Evolutionary conservation across 2,797 vertebrate genomes (phyloP).

Genomic region (Aplochiton taeniatus): DNA sequence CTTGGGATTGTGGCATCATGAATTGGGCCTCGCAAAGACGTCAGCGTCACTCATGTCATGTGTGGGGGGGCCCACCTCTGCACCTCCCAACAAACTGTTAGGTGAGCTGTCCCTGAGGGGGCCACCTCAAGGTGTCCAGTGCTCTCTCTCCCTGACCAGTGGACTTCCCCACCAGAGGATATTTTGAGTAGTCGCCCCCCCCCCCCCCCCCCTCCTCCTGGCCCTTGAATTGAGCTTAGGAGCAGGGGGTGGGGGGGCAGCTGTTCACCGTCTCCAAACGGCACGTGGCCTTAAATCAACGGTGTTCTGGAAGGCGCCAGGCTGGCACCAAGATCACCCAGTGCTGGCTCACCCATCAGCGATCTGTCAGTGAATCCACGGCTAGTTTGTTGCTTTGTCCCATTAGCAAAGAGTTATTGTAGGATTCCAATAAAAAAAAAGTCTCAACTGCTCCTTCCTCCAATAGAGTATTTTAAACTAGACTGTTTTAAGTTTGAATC

Average conservation of each 20-base stretch:
- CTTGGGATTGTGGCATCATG: conserved; percentile 5
- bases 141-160: neutral
- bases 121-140: neutral
- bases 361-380: too few relatives aligned
- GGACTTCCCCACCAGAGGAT: conserved; percentile 8
- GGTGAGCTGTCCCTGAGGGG: neutral
- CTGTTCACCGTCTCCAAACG: conserved; percentile 11
- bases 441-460: too few relatives aligned
- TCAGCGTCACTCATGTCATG: neutral
- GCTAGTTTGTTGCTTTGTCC: too few relatives aligned
- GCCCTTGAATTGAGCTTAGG: too few relatives aligned
- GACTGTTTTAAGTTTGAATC: too few relatives aligned
- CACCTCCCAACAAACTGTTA: conserved; percentile 1
- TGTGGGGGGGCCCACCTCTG: neutral
- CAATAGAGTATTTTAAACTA: too few relatives aligned
- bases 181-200: conserved; percentile 12
- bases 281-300: conserved; percentile 10
- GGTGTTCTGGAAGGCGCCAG: neutral
- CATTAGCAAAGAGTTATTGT: too few relatives aligned
- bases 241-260: conserved; percentile 6
- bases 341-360: neutral
- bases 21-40: neutral
- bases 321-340: neutral
- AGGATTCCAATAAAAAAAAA: too few relatives aligned
- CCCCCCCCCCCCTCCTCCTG: neutral